Conservation (phyloP, 2,113 vertebrate species). For the Rhea pennata region DNA sequence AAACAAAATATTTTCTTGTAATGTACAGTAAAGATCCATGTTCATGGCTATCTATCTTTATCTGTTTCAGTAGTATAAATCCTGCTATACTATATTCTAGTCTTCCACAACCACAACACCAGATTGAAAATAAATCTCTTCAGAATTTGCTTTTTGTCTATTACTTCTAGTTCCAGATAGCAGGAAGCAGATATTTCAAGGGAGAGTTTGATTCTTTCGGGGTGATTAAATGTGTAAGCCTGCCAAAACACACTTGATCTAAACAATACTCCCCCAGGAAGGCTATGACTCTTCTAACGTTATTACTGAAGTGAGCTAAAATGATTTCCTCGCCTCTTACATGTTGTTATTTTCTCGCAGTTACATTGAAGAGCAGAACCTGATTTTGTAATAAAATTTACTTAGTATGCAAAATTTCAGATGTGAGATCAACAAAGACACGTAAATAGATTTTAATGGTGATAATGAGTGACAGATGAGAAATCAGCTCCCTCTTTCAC, state of each 20-base stretch:
- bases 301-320: background rate
- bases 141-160: background rate
- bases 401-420: constrained; percentile 13
- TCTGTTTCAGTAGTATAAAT: background rate
- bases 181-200: background rate
- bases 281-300: background rate
- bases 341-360: background rate
- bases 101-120: background rate
- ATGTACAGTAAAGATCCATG: background rate
- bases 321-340: background rate
- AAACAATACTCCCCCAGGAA: background rate
- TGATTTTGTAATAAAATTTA: constrained; percentile 8
- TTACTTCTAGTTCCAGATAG: background rate
- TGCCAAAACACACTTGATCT: background rate
- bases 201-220: background rate
- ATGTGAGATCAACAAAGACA: background rate
- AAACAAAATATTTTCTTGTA: background rate
- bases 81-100: background rate
- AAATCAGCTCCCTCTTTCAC: constrained; percentile 2
- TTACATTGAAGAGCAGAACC: background rate
- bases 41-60: background rate
- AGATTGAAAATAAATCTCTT: background rate
- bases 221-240: background rate
- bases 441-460: background rate
- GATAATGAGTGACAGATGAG: background rate